Base-by-base conservation (phyloP, 2,888 invertebrate species). In the Torymus tubicola region DNA sequence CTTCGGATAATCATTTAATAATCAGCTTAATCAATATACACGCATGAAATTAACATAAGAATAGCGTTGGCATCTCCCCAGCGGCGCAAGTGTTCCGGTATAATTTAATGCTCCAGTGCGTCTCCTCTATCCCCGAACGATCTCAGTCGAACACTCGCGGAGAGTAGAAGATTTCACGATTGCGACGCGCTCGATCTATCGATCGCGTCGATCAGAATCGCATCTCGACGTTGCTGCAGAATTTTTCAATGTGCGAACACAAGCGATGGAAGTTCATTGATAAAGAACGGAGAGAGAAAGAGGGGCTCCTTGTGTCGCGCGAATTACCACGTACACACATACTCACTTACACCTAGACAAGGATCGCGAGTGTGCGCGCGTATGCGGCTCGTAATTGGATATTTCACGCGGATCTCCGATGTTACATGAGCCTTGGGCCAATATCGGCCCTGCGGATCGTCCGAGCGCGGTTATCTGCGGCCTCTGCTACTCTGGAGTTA, bases 401-500 rank as follows among this genome's bases (percentile, higher is more conserved):
- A 75, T 68, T 75, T 68, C 75, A 61, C 75, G 68, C 75, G 68
- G 31, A 75, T 75, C 58, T 67, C 53, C 31, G 55, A 64, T 73
- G 55, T 73, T 64, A 64, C 64, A 55, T 31, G 31, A 55, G 73
- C 55, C 42, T 14, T 58, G 11, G 31, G 52, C 16, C 58, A 67
- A 75, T 75, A 75, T 67, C 64, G 61, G 16, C 18, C 2, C 42
- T 42, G 10, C 21, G 31, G 64, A 73, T 73, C 64, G 31, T 64
- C 11, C 13, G 52, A 2, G 50, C 74, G 52, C 67, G 61, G 68
- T 52, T 75, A 75, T 75, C 75, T 16, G 58, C 18, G 21, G 64
- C 50, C 14, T 65, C 14, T 42, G 42, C 42, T 8, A 42, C 8
- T 42, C 42, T 42, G 8, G 42, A 42, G 42, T 42, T 42, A 42